Percentiles rank a stretch among this genome's conserved stretches.
These are phyloP conservation scores for Zosterops pallidus DNA, from an alignment of 2,113 vertebrate species.

Conservation along the genomic window DNA sequence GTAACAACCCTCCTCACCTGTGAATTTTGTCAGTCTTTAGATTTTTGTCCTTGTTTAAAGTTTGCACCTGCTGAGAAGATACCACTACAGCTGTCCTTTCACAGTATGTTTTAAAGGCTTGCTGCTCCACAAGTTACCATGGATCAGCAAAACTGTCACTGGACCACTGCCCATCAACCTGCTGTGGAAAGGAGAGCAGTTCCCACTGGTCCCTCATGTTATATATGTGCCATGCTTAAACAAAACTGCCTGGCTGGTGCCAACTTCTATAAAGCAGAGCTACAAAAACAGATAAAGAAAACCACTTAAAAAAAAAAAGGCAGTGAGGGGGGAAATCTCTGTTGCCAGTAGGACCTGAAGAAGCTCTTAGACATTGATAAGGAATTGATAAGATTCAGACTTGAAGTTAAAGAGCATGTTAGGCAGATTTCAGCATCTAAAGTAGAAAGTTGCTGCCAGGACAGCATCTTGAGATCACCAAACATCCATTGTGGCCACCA, in stretches of 20 bases:
- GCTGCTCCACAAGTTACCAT: neutral
- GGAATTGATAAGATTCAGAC: neutral
- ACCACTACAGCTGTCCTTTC: neutral
- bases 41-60: neutral
- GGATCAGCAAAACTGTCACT: neutral
- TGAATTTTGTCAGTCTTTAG: neutral
- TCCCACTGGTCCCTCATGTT: neutral
- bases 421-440: neutral
- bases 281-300: neutral
- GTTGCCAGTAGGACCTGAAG: neutral
- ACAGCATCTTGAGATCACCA: neutral
- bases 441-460: neutral
- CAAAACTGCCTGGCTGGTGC: neutral
- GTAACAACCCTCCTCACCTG: neutral
- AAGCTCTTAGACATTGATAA: neutral
- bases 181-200: neutral
- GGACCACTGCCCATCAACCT: neutral
- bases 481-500: rapidly evolving
- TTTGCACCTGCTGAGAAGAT: neutral
- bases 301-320: neutral
- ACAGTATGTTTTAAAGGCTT: neutral
- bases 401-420: neutral
- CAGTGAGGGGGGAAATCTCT: neutral
- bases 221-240: neutral
- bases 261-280: neutral